phyloP scores from a whole-genome alignment of 2,797 vertebrate species.

The Crocodylus rhombifer region DNA sequence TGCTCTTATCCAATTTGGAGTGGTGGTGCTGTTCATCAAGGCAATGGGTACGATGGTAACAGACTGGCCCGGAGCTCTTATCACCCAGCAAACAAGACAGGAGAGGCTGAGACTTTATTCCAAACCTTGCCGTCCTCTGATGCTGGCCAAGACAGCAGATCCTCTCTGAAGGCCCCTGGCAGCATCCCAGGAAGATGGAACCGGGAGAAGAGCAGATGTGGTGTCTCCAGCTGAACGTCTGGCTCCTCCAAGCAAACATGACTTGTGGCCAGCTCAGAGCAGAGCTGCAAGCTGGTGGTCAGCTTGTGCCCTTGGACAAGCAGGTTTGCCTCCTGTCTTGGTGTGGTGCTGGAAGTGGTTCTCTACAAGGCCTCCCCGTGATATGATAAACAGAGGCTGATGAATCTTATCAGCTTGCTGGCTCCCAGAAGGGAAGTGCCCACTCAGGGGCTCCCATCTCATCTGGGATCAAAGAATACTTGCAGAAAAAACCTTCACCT shows the following conservation, averaged over 20 bases:
- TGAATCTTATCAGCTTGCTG: too few relatives aligned
- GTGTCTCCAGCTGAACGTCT: neutral
- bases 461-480: neutral
- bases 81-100: neutral
- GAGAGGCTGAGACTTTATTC: neutral
- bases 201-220: neutral
- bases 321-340: neutral
- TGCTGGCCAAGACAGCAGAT: neutral
- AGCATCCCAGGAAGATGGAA: neutral
- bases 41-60: too few relatives aligned
- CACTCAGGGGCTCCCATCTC: neutral
- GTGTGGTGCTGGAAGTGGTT: too few relatives aligned
- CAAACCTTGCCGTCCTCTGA: neutral
- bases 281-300: neutral
- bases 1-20: too few relatives aligned
- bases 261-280: neutral
- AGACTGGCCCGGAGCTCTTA: neutral
- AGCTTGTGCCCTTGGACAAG: neutral
- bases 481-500: neutral
- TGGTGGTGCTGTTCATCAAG: neutral
- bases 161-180: neutral
- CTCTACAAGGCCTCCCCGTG: too few relatives aligned
- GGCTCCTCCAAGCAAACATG: neutral
- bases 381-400: too few relatives aligned
- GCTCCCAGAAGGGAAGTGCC: neutral